Conservation (phyloP, 2,113 vertebrate species). For the Datnioides undecimradiatus region DNA sequence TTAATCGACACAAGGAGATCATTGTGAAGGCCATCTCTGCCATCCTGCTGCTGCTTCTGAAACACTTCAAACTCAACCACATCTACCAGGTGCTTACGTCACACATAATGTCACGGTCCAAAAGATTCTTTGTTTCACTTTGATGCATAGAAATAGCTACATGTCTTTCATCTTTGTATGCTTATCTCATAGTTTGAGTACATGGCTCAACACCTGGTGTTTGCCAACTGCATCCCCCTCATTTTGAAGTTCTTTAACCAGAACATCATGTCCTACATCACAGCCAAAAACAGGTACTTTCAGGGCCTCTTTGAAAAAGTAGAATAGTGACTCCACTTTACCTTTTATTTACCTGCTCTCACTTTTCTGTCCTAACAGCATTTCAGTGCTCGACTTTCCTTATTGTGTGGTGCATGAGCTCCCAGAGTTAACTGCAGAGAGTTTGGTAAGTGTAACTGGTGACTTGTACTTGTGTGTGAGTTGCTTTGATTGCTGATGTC, state of each 20-base stretch:
- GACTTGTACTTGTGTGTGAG: neutral
- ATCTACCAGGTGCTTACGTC: slow-evolving; percentile 91
- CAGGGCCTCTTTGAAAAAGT: neutral
- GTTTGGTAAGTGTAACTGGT: slow-evolving; percentile 87
- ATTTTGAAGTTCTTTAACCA: slow-evolving; percentile 99
- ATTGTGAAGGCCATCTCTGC: slow-evolving; percentile 98
- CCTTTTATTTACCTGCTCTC: neutral
- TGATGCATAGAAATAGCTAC: neutral
- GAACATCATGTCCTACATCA: slow-evolving; percentile 99
- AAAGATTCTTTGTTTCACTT: neutral
- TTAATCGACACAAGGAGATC: slow-evolving; percentile 98
- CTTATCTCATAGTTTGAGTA: slow-evolving; percentile 90
- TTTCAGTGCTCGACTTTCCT: slow-evolving; percentile 96
- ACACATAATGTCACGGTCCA: neutral
- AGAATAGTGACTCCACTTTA: neutral
- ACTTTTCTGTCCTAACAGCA: slow-evolving; percentile 80
- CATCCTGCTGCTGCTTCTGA: slow-evolving; percentile 93
- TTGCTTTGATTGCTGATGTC: neutral
- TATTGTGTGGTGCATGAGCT: slow-evolving; percentile 95
- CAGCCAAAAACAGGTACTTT: slow-evolving; percentile 95
- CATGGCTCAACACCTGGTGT: slow-evolving; percentile 98
- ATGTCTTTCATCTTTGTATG: slow-evolving; percentile 3
- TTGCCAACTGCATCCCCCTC: slow-evolving; percentile 98
- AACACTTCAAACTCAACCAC: slow-evolving; percentile 98
- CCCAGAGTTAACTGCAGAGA: slow-evolving; percentile 96